Evolutionary conservation across 1,140 invertebrate genomes (phyloP), one percentile per base, ranked within the genome.

Genomic region (Nymphalis io): DNA sequence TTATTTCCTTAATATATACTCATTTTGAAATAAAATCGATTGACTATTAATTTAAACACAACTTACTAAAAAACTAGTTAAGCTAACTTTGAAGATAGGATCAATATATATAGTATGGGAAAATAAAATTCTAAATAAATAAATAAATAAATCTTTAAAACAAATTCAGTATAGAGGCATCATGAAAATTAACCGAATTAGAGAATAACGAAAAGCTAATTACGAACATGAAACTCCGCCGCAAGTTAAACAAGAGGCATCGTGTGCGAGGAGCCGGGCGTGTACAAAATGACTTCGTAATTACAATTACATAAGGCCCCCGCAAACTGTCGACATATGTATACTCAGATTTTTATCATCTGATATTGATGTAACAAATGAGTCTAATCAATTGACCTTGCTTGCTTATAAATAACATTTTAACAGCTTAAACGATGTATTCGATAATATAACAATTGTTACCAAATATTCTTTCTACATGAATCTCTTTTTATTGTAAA

Each of bases 181-280:
- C 39, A 59, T 10, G 57, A 59, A 64, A 74, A 77, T 85, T 80
- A 87, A 80, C 75, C 67, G 70, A 81, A 83, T 85, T 84, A 82
- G 76, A 65, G 61, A 79, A 82, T 76, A 78, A 79, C 72, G 73
- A 67, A 77, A 86, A 86, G 75, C 78, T 86, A 86, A 86, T 86
- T 88, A 84, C 74, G 40, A 78, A 81, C 78, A 82, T 85, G 75
- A 84, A 85, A 88, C 81, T 83, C 60, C 44, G 44, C 76, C 68
- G 73, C 74, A 78, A 80, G 70, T 82, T 76, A 76, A 69, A 78
- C 73, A 78, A 76, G 70, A 62, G 71, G 60, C 46, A 68, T 68
- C 55, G 60, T 72, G 58, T 68, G 66, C 57, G 75, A 68, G 71
- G 65, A 75, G 71, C 70, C 69, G 72, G 73, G 72, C 76, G 73